Conservation (phyloP, 2,888 invertebrate species). For the Ophion costatus region DNA sequence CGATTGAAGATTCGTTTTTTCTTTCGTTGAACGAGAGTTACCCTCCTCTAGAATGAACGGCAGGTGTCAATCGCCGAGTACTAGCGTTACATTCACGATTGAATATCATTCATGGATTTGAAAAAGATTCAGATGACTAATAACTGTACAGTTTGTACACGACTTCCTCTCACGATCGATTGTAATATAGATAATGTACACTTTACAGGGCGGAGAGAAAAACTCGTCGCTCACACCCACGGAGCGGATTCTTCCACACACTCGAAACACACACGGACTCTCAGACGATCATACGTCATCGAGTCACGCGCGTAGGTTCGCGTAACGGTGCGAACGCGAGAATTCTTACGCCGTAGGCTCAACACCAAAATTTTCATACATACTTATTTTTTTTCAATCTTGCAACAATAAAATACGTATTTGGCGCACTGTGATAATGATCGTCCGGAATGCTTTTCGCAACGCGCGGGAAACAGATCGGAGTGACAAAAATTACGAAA, state of each 20-base stretch:
- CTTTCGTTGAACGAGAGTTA: background rate
- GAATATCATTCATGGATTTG: conserved; percentile 38
- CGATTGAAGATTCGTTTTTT: background rate
- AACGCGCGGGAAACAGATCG: no score
- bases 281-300: background rate
- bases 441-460: no score
- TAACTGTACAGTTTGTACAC: conserved; percentile 64
- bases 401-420: no score
- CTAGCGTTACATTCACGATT: conserved; percentile 31
- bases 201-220: conserved; percentile 34
- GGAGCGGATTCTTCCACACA: conserved; percentile 9
- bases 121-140: conserved; percentile 47
- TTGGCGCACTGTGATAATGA: no score
- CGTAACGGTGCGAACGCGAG: conserved; percentile 8
- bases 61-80: conserved; percentile 26
- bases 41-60: background rate
- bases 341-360: background rate
- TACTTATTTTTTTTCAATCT: no score
- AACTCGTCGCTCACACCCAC: conserved; percentile 16
- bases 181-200: conserved; percentile 39
- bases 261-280: background rate
- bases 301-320: conserved; percentile 20
- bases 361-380: no score
- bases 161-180: conserved; percentile 29
- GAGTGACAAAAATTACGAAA: no score